phyloP scores from a whole-genome alignment of 2,113 vertebrate genomes.

The Gymnobelideus leadbeateri region DNA sequence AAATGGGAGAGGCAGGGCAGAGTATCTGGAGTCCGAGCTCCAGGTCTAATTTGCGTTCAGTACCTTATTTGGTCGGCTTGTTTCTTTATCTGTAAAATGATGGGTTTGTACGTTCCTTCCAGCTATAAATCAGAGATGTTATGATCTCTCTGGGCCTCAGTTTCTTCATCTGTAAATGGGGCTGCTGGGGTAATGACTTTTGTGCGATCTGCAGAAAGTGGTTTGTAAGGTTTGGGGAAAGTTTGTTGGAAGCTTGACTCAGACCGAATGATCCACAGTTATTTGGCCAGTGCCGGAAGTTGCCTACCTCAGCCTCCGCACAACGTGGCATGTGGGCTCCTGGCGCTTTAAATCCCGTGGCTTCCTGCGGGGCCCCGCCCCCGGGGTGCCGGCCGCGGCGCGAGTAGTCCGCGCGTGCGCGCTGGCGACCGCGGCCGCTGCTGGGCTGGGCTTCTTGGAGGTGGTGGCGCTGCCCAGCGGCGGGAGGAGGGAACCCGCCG shows the following conservation, averaged over 20 bases:
- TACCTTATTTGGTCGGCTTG: background rate
- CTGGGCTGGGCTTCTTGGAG: background rate
- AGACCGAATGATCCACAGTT: background rate
- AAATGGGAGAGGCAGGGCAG: background rate
- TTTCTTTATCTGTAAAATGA: background rate
- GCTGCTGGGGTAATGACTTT: background rate
- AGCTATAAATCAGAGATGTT: background rate
- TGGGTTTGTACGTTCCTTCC: background rate
- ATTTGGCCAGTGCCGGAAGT: rapidly evolving
- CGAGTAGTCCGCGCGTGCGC: background rate
- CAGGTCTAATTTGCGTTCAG: too few relatives aligned
- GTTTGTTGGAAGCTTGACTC: background rate
- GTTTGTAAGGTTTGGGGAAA: background rate
- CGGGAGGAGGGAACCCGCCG: background rate
- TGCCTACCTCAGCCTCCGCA: background rate
- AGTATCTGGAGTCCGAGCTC: background rate
- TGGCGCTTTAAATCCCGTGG: background rate
- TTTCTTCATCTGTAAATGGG: background rate
- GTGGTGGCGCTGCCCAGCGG: background rate
- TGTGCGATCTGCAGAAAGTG: background rate
- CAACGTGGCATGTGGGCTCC: background rate
- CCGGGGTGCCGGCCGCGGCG: too few relatives aligned
- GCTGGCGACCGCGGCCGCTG: slow-evolving; percentile 53
- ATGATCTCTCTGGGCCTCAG: background rate
- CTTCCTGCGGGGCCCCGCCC: background rate